A percentile compares a stretch with the other conserved stretches of the same genome.
Evolutionary conservation across 2,113 vertebrate species (phyloP).

Genomic region (Chionodraco myersi): DNA sequence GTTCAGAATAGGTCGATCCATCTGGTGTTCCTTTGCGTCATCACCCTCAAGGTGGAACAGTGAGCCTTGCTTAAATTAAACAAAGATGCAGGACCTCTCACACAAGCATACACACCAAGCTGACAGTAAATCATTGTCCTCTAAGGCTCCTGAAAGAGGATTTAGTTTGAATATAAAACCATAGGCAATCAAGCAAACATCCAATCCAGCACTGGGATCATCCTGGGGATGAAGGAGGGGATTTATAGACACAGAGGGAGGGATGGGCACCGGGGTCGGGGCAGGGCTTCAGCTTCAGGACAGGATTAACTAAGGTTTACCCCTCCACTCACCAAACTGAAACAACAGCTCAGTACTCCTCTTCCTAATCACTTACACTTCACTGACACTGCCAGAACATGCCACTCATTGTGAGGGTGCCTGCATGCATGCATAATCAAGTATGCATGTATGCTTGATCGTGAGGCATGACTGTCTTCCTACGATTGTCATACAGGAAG

Average conservation of each 20-base stretch:
- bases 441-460: neutral
- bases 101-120: conserved; percentile 26
- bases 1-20: conserved; percentile 21
- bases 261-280: conserved; percentile 25
- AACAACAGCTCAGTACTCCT: conserved; percentile 13
- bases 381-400: conserved; percentile 15
- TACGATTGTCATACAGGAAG: neutral
- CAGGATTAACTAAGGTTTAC: conserved; percentile 57
- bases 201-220: conserved; percentile 65
- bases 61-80: conserved; percentile 21
- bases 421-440: neutral
- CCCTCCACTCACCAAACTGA: conserved; percentile 15
- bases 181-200: conserved; percentile 70
- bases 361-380: conserved; percentile 42
- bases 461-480: neutral
- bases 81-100: conserved; percentile 30
- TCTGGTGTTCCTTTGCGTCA: conserved; percentile 41
- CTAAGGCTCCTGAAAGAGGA: conserved; percentile 70
- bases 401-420: neutral
- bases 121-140: conserved; percentile 65
- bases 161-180: conserved; percentile 68
- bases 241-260: conserved; percentile 59
- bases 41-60: conserved; percentile 28
- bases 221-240: conserved; percentile 65
- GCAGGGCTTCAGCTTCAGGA: conserved; percentile 41